Percentiles rank a stretch among this genome's conserved stretches.
Conservation (phyloP, 2,113 vertebrate species). For the Entomyzon cyanotis region DNA sequence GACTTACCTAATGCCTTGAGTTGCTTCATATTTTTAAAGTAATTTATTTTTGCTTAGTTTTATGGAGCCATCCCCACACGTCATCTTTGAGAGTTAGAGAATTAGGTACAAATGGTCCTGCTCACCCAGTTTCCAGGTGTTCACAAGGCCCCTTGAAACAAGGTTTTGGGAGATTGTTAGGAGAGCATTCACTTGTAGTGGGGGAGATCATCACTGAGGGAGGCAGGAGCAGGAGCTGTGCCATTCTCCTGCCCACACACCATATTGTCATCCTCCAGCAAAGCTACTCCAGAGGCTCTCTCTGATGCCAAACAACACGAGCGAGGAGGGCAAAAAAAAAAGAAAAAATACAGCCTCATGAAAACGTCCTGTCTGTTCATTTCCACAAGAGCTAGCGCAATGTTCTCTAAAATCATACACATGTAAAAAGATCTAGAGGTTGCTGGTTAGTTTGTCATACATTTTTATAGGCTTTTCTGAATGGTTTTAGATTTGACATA, state of each 20-base stretch:
- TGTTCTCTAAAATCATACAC: slow-evolving; percentile 71
- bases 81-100: background rate
- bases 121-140: background rate
- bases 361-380: slow-evolving; percentile 26
- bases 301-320: slow-evolving; percentile 10
- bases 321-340: background rate
- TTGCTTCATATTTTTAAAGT: background rate
- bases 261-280: slow-evolving; percentile 53
- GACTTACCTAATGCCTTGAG: background rate
- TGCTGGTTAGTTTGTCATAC: slow-evolving; percentile 79
- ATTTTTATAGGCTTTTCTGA: slow-evolving; percentile 82
- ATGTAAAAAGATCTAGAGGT: slow-evolving; percentile 77
- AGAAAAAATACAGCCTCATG: background rate
- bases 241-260: slow-evolving; percentile 26
- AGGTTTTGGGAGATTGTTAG: background rate
- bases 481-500: slow-evolving; percentile 82
- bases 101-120: background rate
- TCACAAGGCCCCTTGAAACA: background rate
- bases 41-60: background rate
- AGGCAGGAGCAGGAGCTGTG: slow-evolving; percentile 19
- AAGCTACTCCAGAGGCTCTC: slow-evolving; percentile 37
- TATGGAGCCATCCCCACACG: background rate
- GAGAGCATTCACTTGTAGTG: background rate
- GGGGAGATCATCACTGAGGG: background rate
- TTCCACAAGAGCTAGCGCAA: slow-evolving; percentile 48